Evolutionary conservation across 2,113 vertebrate genomes (phyloP).

Genomic region (Paraplagusia blochii): DNA sequence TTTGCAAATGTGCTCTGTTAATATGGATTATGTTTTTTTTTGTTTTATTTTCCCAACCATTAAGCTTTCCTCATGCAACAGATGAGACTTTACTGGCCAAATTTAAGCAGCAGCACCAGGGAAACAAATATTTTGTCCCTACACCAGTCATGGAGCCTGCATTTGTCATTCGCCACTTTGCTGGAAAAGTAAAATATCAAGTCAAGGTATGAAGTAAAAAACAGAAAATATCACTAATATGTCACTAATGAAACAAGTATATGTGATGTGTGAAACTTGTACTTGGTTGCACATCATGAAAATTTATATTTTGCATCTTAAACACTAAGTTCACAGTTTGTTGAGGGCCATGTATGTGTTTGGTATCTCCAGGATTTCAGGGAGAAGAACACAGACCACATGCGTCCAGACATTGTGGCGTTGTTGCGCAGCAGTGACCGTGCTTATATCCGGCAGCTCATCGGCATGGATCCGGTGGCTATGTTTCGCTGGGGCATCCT

Average conservation of each 20-base stretch:
- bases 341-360: accelerated
- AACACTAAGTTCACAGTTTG: too few species aligned
- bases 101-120: conserved; percentile 96
- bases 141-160: conserved; percentile 95
- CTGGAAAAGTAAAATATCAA: conserved; percentile 95
- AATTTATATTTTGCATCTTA: too few species aligned
- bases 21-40: not conserved
- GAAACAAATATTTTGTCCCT: conserved; percentile 90
- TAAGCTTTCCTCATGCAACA: conserved; percentile 93
- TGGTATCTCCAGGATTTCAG: conserved; percentile 85
- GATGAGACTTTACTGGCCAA: conserved; percentile 93
- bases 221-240: not conserved
- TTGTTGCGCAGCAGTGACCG: conserved; percentile 92
- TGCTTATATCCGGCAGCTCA: conserved; percentile 88
- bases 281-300: too few species aligned
- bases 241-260: too few species aligned
- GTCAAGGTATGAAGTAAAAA: conserved; percentile 81
- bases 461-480: conserved; percentile 94
- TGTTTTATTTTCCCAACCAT: not conserved
- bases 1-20: not conserved
- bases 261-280: too few species aligned
- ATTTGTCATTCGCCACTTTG: conserved; percentile 95
- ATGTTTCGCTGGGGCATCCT: conserved; percentile 97
- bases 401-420: conserved; percentile 94
- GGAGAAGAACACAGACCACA: conserved; percentile 98